These are phyloP conservation scores for Saguinus midas DNA, from an alignment of 2,113 vertebrate species.

Conservation along the genomic window DNA sequence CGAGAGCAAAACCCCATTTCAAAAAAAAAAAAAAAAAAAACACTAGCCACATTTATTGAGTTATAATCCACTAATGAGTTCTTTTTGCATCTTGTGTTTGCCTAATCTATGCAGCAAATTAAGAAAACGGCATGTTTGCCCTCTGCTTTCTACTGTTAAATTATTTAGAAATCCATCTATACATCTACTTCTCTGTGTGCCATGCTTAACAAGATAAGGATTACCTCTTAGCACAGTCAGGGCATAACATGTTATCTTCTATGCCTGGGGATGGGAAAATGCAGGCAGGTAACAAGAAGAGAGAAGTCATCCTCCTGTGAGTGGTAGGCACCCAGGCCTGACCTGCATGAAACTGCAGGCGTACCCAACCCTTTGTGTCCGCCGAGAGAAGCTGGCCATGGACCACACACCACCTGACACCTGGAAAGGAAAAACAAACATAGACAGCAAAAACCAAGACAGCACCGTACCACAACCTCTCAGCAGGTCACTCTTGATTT, in stretches of 20 bases:
- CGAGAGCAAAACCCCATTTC: no score
- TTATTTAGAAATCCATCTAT: not conserved
- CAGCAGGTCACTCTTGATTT: not conserved
- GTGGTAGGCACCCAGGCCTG: slow-evolving; percentile 66
- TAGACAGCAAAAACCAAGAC: not conserved
- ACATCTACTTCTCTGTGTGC: not conserved
- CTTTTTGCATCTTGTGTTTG: not conserved
- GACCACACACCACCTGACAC: slow-evolving; percentile 70
- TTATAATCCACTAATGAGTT: not conserved
- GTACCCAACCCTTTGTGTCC: slow-evolving; percentile 59
- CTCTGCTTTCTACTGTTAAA: not conserved
- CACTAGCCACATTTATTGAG: not conserved
- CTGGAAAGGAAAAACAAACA: not conserved
- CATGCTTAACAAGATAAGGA: not conserved
- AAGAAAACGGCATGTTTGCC: not conserved
- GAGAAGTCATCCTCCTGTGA: slow-evolving; percentile 50
- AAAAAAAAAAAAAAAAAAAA: not conserved
- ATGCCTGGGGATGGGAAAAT: slow-evolving; percentile 46
- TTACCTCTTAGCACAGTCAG: slow-evolving; percentile 72
- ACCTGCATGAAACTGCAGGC: slow-evolving; percentile 59
- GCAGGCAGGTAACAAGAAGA: slow-evolving; percentile 70
- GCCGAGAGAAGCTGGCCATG: slow-evolving; percentile 47
- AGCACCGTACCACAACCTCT: not conserved
- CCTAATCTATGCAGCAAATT: not conserved
- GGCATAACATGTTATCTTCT: slow-evolving; percentile 74